A percentile compares a stretch with the other conserved stretches of the same genome.
Evolutionary conservation across 1,140 invertebrate species (phyloP).

Genomic region (Drosophila lowei): DNA sequence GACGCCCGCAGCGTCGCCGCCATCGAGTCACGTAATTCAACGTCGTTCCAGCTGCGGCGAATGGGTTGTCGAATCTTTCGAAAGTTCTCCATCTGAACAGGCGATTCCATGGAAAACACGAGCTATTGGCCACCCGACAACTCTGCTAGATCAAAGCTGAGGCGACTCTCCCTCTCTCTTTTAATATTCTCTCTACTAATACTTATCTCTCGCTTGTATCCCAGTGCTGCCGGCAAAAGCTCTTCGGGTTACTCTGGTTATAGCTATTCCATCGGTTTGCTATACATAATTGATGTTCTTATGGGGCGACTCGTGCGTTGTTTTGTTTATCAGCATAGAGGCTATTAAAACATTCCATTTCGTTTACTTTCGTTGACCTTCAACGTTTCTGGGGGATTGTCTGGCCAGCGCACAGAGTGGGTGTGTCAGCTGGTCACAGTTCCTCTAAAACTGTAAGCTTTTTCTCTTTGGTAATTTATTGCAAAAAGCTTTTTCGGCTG

Average conservation of each 20-base stretch:
- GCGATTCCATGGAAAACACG: no score
- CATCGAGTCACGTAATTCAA: conserved; percentile 43
- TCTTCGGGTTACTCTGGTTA: conserved; percentile 7
- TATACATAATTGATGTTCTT: conserved; percentile 38
- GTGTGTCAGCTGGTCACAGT: conserved; percentile 36
- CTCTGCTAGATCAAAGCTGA: conserved; percentile 38
- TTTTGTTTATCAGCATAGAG: conserved; percentile 27
- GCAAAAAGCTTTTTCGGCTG: not conserved
- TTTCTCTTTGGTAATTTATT: conserved; percentile 3
- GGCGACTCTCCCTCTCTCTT: not conserved
- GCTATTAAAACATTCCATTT: conserved; percentile 34
- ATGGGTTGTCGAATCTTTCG: conserved; percentile 39
- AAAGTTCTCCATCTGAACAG: no score
- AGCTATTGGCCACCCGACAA: conserved; percentile 27
- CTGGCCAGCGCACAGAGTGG: conserved; percentile 7
- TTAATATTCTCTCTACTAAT: not conserved
- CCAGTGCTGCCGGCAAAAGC: conserved; percentile 41
- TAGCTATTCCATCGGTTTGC: conserved; percentile 14
- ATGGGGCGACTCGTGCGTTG: conserved; percentile 46
- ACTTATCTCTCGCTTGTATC: not conserved
- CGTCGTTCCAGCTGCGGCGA: conserved; percentile 44
- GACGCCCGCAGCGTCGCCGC: not conserved
- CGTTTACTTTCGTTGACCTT: conserved; percentile 62
- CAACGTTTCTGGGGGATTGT: conserved; percentile 23
- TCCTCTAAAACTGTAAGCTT: conserved; percentile 48